phyloP scores from a whole-genome alignment of 1,140 invertebrate genomes.

The Leucophenga varia region DNA sequence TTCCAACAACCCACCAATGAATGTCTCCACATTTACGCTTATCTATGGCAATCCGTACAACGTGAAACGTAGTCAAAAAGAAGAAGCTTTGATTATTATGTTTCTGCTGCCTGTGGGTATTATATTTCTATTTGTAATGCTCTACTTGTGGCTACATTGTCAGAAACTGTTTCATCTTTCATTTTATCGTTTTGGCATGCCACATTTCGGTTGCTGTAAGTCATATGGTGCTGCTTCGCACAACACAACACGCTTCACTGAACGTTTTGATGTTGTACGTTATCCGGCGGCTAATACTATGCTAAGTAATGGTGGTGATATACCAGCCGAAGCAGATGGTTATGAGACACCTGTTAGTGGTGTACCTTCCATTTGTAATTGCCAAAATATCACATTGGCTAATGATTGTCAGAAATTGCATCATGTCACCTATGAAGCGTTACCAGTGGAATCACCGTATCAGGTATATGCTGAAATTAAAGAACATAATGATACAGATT shows the following conservation, averaged over 20 bases:
- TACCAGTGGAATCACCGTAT: constrained; percentile 34
- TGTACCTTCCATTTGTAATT: constrained; percentile 40
- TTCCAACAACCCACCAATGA: constrained; percentile 11
- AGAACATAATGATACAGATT: constrained; percentile 11
- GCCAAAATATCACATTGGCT: constrained; percentile 24
- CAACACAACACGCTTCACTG: constrained; percentile 24
- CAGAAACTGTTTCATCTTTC: constrained; percentile 48
- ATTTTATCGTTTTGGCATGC: constrained; percentile 29
- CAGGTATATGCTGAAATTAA: constrained; percentile 47
- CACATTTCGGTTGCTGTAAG: constrained; percentile 36
- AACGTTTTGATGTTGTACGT: constrained; percentile 48
- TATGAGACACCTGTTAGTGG: constrained; percentile 47
- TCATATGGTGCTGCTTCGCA: constrained; percentile 18
- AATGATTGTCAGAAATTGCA: constrained; percentile 26
- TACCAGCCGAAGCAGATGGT: constrained; percentile 26
- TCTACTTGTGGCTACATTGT: constrained; percentile 49
- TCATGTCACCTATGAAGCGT: constrained; percentile 43
- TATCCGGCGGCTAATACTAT: constrained; percentile 31
- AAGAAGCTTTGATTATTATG: constrained; percentile 42
- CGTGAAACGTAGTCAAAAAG: constrained; percentile 36
- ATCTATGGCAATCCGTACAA: constrained; percentile 42
- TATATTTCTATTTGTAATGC: constrained; percentile 38
- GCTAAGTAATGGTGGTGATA: constrained; percentile 15
- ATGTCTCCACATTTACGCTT: constrained; percentile 40
- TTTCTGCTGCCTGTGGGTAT: constrained; percentile 49